A percentile compares a stretch with the other conserved stretches of the same genome.
Conservation (phyloP, 2,888 invertebrate genomes). For the Cephus runcator region DNA sequence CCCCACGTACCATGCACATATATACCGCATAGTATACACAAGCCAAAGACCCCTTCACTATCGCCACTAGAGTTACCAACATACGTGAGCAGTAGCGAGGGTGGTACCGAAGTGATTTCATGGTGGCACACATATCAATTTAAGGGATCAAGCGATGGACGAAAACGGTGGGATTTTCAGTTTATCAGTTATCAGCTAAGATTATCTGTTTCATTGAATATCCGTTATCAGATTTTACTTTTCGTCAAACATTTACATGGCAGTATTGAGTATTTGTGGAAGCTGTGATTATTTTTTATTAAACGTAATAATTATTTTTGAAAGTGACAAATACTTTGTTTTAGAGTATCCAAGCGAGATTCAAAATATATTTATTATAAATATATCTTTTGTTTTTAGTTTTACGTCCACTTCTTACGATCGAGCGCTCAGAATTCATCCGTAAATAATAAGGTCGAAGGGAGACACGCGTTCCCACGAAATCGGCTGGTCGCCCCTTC, state of each 20-base stretch:
- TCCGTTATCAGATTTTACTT: conserved; percentile 5
- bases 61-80: not conserved
- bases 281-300: too few species aligned
- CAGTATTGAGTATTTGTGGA: not conserved
- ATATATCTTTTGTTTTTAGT: not conserved
- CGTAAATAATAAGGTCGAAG: conserved; percentile 32
- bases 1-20: conserved; percentile 18
- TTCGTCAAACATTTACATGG: conserved; percentile 3
- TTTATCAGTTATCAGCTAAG: conserved; percentile 17
- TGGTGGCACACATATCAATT: conserved; percentile 40
- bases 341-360: not conserved
- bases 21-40: conserved; percentile 5
- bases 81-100: conserved; percentile 33
- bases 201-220: conserved; percentile 20
- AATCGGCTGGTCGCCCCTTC: conserved; percentile 43
- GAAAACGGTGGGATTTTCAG: conserved; percentile 7
- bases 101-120: conserved; percentile 49
- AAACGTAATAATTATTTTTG: too few species aligned
- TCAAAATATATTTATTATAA: not conserved
- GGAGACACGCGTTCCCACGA: conserved; percentile 62
- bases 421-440: conserved; percentile 43
- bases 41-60: conserved; percentile 21
- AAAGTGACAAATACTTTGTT: not conserved
- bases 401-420: conserved; percentile 34
- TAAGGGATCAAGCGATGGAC: conserved; percentile 23